These are phyloP conservation scores for Lochmaea crataegi DNA, from an alignment of 2,888 invertebrate species.

Conservation along the genomic window DNA sequence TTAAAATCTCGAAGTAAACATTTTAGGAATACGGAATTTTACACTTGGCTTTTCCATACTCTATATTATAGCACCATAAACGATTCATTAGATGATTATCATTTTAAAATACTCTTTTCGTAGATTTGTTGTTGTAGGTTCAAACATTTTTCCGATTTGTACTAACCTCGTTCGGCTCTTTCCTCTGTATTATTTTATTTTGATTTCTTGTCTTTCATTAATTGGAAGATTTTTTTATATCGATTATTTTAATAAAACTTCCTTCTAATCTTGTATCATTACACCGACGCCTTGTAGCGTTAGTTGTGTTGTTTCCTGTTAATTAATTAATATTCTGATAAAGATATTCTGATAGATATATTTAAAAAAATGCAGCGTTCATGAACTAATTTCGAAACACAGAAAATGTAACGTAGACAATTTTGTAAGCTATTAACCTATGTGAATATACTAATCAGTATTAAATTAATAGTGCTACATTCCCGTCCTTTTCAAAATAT, in stretches of 20 bases:
- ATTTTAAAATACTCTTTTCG: no score
- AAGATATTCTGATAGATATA: background rate
- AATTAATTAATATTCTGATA: conserved; percentile 1
- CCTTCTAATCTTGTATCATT: background rate
- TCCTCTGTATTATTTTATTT: background rate
- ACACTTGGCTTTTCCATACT: no score
- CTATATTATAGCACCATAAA: no score
- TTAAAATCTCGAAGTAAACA: no score
- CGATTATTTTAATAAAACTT: background rate
- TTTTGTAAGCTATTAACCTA: conserved; percentile 10
- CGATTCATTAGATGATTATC: no score
- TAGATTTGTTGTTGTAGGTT: no score
- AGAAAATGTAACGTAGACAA: background rate
- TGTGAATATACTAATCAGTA: background rate
- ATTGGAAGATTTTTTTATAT: no score
- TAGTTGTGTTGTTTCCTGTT: conserved; percentile 2
- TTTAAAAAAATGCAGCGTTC: background rate
- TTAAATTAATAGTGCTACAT: background rate
- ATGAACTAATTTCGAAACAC: conserved; percentile 6
- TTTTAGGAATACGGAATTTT: no score
- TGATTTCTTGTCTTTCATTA: no score
- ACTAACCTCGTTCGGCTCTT: background rate
- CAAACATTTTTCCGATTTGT: no score
- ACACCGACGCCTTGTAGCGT: background rate
- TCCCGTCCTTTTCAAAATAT: background rate